Evolutionary conservation across 2,888 invertebrate species (phyloP), one percentile per base, ranked within the genome.

Genomic region (Dichetophora obliterata): DNA sequence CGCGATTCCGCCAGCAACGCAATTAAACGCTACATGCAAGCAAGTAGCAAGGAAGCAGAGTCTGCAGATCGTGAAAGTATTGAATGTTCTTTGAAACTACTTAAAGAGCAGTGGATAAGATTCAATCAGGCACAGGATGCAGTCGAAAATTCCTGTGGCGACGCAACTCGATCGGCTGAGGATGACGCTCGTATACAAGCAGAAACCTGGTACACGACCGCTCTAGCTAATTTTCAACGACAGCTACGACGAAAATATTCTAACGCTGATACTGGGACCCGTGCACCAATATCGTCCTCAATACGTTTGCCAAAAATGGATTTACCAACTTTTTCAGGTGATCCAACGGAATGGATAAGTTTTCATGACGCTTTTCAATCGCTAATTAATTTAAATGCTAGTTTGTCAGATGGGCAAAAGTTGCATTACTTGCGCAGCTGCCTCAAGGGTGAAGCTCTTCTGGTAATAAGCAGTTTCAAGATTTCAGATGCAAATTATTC

Each of bases 401-500:
- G 5, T 59, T 22, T 59, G 24, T 19, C 59, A 6, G 11, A 59
- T 27, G 24, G 59, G 1, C 85, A 74, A 11, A 65, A 66, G 22
- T 52, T 59, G 14, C 65, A 76, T 22, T 76, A 76, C 48, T 34
- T 73, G 16, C 50, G 76, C 5, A 59, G 24, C n/a, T 73, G 72
- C 8, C 22, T 76, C 31, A 72, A 65, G 3, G 57, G 57, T 5
- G 57, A 76, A 19, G 65, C 69, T 1, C 43, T 66, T 9, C 19
- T 27, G 1, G 14, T 68, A 8, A 57, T 73, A 0, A 77, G n/a
- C n/a, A n/a, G n/a, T 16, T 68, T 77, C 19, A 43, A 63, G 16
- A 52, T 72, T 8, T 34, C 59, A 14, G 37, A 71, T 14, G 37
- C 34, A 0, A 71, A 76, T 52, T 71, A 70, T 59, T 31, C 5